Conservation (phyloP, 1,140 invertebrate species). For the Drosophila micromelanica region DNA sequence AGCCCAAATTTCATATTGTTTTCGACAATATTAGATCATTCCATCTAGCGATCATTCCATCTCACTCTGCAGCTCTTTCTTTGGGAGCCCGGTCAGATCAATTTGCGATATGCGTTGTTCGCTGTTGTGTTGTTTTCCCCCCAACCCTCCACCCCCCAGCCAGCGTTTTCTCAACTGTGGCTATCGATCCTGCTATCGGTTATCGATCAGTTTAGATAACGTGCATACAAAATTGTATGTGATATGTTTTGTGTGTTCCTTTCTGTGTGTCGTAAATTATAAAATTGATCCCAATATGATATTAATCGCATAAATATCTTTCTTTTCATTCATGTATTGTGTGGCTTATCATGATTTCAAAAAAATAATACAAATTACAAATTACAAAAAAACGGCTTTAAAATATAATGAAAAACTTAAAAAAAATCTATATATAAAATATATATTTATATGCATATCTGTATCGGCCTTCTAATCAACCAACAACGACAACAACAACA, state of each 20-base stretch:
- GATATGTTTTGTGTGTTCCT: conserved; percentile 56
- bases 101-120: conserved; percentile 73
- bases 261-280: conserved; percentile 59
- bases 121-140: conserved; percentile 80
- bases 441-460: conserved; percentile 7
- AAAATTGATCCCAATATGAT: conserved; percentile 34
- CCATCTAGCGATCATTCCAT: conserved; percentile 31
- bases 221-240: conserved; percentile 30
- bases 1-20: conserved; percentile 16
- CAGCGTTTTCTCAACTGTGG: no score
- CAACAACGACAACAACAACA: conserved; percentile 41
- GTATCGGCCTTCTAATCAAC: conserved; percentile 44
- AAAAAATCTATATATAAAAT: background rate
- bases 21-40: conserved; percentile 21
- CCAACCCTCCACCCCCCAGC: no score
- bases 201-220: conserved; percentile 22
- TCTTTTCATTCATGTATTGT: conserved; percentile 67
- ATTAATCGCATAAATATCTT: conserved; percentile 65
- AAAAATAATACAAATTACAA: conserved; percentile 8
- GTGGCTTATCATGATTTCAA: conserved; percentile 62
- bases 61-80: conserved; percentile 43
- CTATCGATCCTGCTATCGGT: background rate
- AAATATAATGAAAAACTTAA: conserved; percentile 4
- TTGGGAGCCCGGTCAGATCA: conserved; percentile 42
- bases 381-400: conserved; percentile 39